Evolutionary conservation across 2,797 vertebrate genomes (phyloP).

Genomic region (Stomatorhinus walkeri): DNA sequence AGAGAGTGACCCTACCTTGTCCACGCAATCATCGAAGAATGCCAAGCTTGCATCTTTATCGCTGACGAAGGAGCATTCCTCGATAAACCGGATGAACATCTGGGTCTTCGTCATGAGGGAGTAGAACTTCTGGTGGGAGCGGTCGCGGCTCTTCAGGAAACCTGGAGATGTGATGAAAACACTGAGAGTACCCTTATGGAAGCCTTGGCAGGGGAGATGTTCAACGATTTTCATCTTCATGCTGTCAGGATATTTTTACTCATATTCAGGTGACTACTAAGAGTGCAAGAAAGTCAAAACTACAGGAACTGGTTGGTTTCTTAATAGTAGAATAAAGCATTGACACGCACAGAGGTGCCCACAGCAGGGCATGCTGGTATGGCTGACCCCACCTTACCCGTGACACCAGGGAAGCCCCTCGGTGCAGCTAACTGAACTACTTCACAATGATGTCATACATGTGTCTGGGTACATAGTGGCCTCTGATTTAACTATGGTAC

Average conservation of each 20-base stretch:
- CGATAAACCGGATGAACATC: slow-evolving; percentile 98
- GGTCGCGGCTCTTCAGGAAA: slow-evolving; percentile 91
- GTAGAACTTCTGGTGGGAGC: slow-evolving; percentile 97
- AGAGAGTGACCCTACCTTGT: slow-evolving; percentile 75
- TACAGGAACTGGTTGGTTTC: not conserved
- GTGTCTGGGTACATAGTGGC: not conserved
- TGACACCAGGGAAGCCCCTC: not conserved
- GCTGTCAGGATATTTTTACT: not conserved
- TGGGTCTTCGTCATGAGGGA: slow-evolving; percentile 96
- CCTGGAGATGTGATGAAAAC: slow-evolving; percentile 56
- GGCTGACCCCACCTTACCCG: not conserved
- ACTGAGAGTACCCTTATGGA: not conserved
- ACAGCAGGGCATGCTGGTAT: not conserved
- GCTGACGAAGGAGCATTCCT: slow-evolving; percentile 97
- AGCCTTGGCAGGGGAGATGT: not conserved
- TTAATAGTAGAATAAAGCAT: not conserved
- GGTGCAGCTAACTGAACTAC: not conserved
- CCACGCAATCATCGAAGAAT: slow-evolving; percentile 97
- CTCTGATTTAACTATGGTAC: not conserved
- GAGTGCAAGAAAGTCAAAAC: not conserved
- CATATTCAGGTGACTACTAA: not conserved
- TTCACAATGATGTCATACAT: not conserved
- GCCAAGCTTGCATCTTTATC: slow-evolving; percentile 95
- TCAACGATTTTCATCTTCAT: not conserved
- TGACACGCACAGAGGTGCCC: not conserved